Base-by-base conservation (phyloP, 2,888 invertebrate species). In the Trichopria drosophilae region DNA sequence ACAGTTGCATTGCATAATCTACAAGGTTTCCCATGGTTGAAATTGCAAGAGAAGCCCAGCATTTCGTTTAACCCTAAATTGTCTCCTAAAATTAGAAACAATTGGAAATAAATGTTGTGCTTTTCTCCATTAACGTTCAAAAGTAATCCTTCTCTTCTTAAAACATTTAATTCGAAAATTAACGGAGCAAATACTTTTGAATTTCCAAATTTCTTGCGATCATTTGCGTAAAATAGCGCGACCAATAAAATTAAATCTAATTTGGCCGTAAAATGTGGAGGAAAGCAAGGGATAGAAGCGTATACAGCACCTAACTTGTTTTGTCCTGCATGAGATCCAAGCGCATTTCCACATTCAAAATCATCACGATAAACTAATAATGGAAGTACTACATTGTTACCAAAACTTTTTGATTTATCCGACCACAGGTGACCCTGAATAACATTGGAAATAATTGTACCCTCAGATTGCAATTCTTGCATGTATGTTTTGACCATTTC, bases 11-110 rank as follows among this genome's bases (percentile, higher is more conserved):
- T 15, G 19, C 46, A 51, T 31, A 51, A 15, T 46, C 42, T 46
- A 24, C 46, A 51, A 26, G 41, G 51, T 23, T 41, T 32, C 19
- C 40, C 45, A 10, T 10, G 36, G 19, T 18, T 29, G 18, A 51
- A 45, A 23, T 22, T 36, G 22, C 40, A 29, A 12, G 31, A 10
- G 28, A 46, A 51, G n/a, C 51, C 51, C 19, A 51, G 24, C 23
- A 51, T 46, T 34, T 51, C 51, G 24, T 45, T 51, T n/a, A n/a
- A n/a, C n/a, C n/a, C n/a, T n/a, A n/a, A n/a, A n/a, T n/a, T n/a
- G n/a, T n/a, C n/a, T n/a, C 41, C 46, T 41, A 46, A 51, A 35
- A 51, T 13, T 13, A 41, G 28, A 16, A n/a, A 10, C 12, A 41
- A 35, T 29, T 45, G 45, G 32, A 51, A 40, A 23, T 28, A 35